Evolutionary conservation across 2,888 invertebrate species (phyloP), one percentile per base, ranked within the genome.

Genomic region (Drosophila melanosoma): DNA sequence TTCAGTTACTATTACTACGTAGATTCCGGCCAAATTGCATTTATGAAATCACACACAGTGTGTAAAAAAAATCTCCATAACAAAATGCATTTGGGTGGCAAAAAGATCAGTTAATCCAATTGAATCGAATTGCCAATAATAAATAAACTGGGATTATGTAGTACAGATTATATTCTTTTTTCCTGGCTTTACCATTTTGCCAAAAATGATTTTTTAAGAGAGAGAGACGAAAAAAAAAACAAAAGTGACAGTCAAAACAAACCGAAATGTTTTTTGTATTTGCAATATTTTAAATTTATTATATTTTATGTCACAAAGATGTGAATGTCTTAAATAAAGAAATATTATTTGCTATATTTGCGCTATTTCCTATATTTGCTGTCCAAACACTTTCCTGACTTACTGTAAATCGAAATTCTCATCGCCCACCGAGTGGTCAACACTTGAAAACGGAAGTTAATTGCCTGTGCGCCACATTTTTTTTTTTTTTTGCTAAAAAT

Each of bases 361-460:
- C 23, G n/a, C n/a, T 15, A 2, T 45, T 20, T 1, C 23, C 1
- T 29, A 6, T 29, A 29, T 29, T 29, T 29, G 29, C 23, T 23
- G 23, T 8, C 23, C 3, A 4, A 8, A 2, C 8, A 15, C 45
- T 23, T 23, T 15, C 23, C 1, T 45, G 23, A 8, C 15, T 8
- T 2, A 45, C 23, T 45, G 45, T 45, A 23, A 7, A 23, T 4
- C 6, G 49, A 26, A 52, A 36, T 23, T 12, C 15, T 32, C 20
- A 53, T 33, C 12, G 26, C 15, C 26, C 29, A 20, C 11, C 10
- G 26, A 36, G 48, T 54, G 69, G 40, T 48, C 62, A 71, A 56
- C 69, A 76, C 77, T 79, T 68, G 57, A 68, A 66, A 58, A 67
- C 58, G 78, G 73, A 67, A 79, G 81, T 77, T 73, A 73, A 81